Conservation (phyloP, 2,888 invertebrate genomes). For the Rhyacophila evoluta region DNA sequence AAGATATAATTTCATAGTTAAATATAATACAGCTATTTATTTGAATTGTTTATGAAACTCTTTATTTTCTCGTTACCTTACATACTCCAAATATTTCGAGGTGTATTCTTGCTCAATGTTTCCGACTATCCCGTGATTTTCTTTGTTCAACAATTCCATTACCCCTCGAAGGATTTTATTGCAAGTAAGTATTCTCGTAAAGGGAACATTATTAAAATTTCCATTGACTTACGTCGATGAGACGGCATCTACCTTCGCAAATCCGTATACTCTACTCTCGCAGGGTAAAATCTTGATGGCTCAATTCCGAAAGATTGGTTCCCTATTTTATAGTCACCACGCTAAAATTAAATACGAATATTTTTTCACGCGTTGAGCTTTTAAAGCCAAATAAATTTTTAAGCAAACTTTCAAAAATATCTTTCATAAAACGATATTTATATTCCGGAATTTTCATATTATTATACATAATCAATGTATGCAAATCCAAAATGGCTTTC, state of each 20-base stretch:
- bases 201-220: constrained; percentile 48
- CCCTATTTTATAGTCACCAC: constrained; percentile 18
- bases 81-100: background rate
- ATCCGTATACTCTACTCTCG: constrained; percentile 32
- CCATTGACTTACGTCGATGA: constrained; percentile 48
- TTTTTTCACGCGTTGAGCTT: constrained; percentile 11
- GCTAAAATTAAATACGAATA: constrained; percentile 7
- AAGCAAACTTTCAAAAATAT: no score
- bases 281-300: constrained; percentile 37
- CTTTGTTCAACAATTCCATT: constrained; percentile 48
- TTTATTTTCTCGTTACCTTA: background rate
- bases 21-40: background rate
- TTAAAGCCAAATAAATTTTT: no score
- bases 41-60: background rate
- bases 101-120: background rate
- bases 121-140: constrained; percentile 20
- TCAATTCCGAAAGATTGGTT: constrained; percentile 30
- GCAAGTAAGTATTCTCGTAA: constrained; percentile 44
- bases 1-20: no score
- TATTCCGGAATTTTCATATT: no score
- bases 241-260: constrained; percentile 33
- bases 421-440: no score
- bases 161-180: constrained; percentile 42
- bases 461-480: no score
- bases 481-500: no score